Evolutionary conservation across 2,113 vertebrate species (phyloP).

Genomic region (Scopus umbretta): DNA sequence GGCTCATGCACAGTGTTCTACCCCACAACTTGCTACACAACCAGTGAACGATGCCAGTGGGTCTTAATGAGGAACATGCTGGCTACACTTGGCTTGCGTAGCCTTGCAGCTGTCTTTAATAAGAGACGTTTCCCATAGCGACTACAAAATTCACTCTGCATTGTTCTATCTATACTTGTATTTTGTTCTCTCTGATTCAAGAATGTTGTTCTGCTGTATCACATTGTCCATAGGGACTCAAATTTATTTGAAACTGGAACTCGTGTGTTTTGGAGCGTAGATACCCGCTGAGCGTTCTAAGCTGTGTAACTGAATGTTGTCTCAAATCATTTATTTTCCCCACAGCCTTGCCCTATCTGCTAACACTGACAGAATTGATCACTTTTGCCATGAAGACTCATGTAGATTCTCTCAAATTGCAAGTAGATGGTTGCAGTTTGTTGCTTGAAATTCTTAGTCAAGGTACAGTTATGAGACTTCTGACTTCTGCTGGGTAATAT

Average conservation of each 20-base stretch:
- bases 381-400: conserved; percentile 49
- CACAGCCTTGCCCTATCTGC: conserved; percentile 26
- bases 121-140: neutral
- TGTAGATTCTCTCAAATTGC: conserved; percentile 2
- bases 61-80: neutral
- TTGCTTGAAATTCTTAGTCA: conserved; percentile 57
- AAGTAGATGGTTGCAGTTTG: conserved; percentile 53
- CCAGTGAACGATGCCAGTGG: neutral
- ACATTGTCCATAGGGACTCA: neutral
- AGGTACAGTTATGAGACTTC: neutral
- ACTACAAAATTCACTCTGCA: neutral
- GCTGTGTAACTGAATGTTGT: neutral
- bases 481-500: neutral
- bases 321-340: neutral
- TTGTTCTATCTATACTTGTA: neutral
- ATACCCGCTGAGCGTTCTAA: neutral
- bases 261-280: neutral
- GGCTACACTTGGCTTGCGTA: neutral
- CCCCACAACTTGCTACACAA: neutral
- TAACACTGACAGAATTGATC: neutral
- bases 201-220: neutral
- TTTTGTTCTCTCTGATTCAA: neutral
- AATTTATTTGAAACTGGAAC: neutral
- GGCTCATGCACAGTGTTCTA: neutral
- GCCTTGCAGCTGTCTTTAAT: neutral